A percentile compares a stretch with the other conserved stretches of the same genome.
These are phyloP conservation scores for Alosa alosa DNA, from an alignment of 2,113 vertebrate species.

Conservation along the genomic window DNA sequence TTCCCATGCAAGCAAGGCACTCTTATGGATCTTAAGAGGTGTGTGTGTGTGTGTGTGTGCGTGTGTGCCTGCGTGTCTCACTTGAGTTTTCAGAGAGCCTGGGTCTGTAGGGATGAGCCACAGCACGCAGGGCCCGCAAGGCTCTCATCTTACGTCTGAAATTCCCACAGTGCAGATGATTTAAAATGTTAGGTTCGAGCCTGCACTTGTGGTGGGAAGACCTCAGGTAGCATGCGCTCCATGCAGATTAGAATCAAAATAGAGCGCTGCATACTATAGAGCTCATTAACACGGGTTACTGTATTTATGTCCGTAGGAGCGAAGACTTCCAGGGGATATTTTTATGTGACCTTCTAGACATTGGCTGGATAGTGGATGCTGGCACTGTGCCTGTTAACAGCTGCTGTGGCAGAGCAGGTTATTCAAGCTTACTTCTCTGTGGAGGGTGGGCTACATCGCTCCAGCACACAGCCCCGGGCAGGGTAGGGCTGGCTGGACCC, in stretches of 20 bases:
- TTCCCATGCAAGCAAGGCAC: not conserved
- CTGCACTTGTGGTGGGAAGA: not conserved
- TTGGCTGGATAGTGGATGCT: not conserved
- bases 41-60: not conserved
- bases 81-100: not conserved
- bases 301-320: not conserved
- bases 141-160: not conserved
- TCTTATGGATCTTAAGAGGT: not conserved
- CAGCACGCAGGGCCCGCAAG: not conserved
- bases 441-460: not conserved
- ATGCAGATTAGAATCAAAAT: not conserved
- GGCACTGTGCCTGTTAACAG: not conserved
- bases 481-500: not conserved
- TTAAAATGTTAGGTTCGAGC: not conserved
- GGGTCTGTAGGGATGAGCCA: not conserved
- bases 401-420: constrained; percentile 37
- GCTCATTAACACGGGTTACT: not conserved
- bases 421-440: constrained; percentile 9
- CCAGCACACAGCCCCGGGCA: not conserved
- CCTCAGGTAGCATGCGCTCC: not conserved
- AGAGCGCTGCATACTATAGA: not conserved
- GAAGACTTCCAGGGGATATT: not conserved
- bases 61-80: not conserved
- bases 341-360: constrained; percentile 1
- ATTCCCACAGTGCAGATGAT: not conserved